phyloP scores from a whole-genome alignment of 2,113 vertebrate genomes.

The Hippocampus comes region DNA sequence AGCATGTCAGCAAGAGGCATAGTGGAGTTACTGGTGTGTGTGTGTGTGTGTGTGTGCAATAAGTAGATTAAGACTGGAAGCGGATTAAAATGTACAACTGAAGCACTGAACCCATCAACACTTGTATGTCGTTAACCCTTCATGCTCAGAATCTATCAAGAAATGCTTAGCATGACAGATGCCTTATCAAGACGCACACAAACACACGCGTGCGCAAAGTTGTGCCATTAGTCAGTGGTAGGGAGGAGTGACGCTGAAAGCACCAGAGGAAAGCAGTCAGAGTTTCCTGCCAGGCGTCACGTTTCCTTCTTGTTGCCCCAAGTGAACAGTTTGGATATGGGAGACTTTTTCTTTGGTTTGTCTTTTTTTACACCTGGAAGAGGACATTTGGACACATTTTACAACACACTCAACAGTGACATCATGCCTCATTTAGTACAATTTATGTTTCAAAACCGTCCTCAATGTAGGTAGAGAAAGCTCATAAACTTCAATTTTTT shows the following conservation, averaged over 20 bases:
- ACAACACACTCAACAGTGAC: background rate
- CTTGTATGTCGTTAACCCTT: constrained; percentile 52
- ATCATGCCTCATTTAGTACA: background rate
- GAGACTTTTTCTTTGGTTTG: constrained; percentile 69
- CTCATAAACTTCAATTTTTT: too few species aligned
- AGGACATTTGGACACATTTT: background rate
- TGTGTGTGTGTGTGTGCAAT: constrained; percentile 18
- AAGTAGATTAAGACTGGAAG: constrained; percentile 48
- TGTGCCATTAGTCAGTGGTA: constrained; percentile 34
- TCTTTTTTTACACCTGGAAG: constrained; percentile 70
- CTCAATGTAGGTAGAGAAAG: too few species aligned
- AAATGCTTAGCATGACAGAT: constrained; percentile 17
- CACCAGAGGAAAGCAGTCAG: constrained; percentile 13
- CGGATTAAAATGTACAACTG: constrained; percentile 50
- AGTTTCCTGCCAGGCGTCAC: constrained; percentile 24
- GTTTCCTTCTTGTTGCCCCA: constrained; percentile 59
- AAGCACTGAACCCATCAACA: constrained; percentile 48
- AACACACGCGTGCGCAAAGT: constrained; percentile 2
- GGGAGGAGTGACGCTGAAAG: constrained; percentile 26
- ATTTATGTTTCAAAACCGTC: background rate
- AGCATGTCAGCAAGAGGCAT: constrained; percentile 10
- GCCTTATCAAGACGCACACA: background rate
- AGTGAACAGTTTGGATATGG: constrained; percentile 57
- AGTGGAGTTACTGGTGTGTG: constrained; percentile 12
- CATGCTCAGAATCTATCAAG: constrained; percentile 19